phyloP scores from a whole-genome alignment of 2,113 vertebrate genomes.

The Burhinus bistriatus region DNA sequence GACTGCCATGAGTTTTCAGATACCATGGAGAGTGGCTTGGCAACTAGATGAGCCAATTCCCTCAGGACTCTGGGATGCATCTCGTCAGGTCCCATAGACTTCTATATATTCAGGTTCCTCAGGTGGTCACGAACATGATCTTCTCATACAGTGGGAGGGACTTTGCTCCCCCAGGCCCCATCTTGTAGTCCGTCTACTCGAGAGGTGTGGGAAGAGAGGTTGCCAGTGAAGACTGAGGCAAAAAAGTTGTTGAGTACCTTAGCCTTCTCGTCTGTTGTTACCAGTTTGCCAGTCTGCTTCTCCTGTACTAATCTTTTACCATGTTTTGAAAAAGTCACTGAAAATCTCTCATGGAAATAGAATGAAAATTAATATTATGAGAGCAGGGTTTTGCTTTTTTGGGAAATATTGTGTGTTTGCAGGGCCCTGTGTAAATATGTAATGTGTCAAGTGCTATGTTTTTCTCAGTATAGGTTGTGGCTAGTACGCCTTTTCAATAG shows the following conservation, averaged over 20 bases:
- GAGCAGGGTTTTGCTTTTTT: neutral
- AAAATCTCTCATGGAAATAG: neutral
- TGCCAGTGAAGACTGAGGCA: neutral
- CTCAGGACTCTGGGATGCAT: neutral
- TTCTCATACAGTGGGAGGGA: neutral
- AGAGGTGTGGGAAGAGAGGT: neutral
- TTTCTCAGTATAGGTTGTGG: rapidly evolving
- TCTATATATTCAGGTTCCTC: neutral
- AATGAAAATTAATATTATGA: neutral
- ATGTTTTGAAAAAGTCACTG: neutral
- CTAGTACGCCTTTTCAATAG: neutral
- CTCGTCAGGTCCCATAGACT: neutral
- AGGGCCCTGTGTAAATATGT: neutral
- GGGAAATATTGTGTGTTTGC: neutral
- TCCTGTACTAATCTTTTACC: neutral
- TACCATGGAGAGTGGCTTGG: neutral
- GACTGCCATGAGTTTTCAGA: neutral
- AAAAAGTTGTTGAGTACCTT: neutral
- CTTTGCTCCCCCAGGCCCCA: neutral
- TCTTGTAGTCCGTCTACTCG: neutral
- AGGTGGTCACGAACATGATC: neutral
- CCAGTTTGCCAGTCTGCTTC: neutral
- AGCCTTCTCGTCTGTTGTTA: neutral
- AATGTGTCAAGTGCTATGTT: neutral
- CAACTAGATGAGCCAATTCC: neutral